Base-by-base conservation (phyloP, 1,140 invertebrate species). In the Andrena cerasifolii region DNA sequence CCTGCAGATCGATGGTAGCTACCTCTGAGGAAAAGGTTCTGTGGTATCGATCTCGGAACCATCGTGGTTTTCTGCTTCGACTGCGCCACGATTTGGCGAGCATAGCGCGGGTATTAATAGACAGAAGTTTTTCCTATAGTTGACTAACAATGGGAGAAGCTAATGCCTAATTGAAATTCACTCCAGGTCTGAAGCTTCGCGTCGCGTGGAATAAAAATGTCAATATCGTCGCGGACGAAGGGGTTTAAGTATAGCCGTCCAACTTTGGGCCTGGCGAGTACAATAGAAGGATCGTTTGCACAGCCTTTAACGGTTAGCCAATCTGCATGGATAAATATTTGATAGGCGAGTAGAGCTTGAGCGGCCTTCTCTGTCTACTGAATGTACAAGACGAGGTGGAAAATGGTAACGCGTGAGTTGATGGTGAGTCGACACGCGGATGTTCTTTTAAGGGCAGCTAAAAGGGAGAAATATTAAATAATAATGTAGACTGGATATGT, bases 1-100 rank as follows among this genome's bases (percentile, higher is more conserved):
- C 58, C 67, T 7, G 58, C 75, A 58, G 77, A 72, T 79, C 77
- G 77, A 79, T 79, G 61, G 61, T 79, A 66, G 51, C 70, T 76
- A 76, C 63, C 63, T 61, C 62, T 76, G 3, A 26, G 62, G 54
- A 75, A 79, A 31, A 79, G 16, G 43, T 68, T 63, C 54, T n/a
- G 8, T 7, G 14, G 33, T 79, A 79, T 79, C 72, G 78, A 79
- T 79, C 78, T 67, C 26, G 40, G 49, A 66, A 65, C 28, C 8
- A 16, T n/a, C 33, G 33, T 62, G 45, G 45, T 62, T 68, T 43
- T 66, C 10, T 62, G 51, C 47, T 18, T 45, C 21, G 26, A 1
- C 26, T 36, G 18, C 8, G 43, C 28, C 43, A 3, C 16, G 18
- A 31, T 40, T 2, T 36, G 24, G 24, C 40, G 53, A 77, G 62